Evolutionary conservation across 2,888 invertebrate species (phyloP), one percentile per base, ranked within the genome.

Genomic region (Xylota segnis): DNA sequence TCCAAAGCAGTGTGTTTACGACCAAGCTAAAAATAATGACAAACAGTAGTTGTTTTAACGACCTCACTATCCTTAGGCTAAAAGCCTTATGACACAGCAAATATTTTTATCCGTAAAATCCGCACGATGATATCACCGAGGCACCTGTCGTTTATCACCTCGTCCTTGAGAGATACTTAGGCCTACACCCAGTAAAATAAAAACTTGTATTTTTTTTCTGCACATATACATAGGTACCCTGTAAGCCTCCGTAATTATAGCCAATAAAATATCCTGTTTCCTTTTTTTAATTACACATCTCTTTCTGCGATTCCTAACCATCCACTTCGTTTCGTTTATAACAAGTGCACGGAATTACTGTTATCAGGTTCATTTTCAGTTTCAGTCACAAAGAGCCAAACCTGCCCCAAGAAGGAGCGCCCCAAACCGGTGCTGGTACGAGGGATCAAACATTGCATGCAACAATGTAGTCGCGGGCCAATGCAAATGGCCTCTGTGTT

Each of bases 211-310:
- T 23, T 23, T 59, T 43, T 29, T 27, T 4, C 27, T n/a, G n/a
- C n/a, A n/a, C n/a, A n/a, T n/a, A n/a, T n/a, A n/a, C n/a, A n/a
- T n/a, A n/a, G n/a, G 9, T 10, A 9, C 37, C 0, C 9, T 40
- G 47, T 27, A 7, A 16, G 45, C 5, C 27, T 23, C 37, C 27
- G 40, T 29, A 72, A 59, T 72, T 59, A 72, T 14, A 16, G 12
- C 18, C 63, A 54, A 52, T 63, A 74, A 74, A 54, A 23, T 65
- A 40, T 34, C 32, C 43, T 34, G 23, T 29, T 27, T 61, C n/a
- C 10, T 29, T 18, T 23, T 43, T 37, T 32, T 74, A 63, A 74
- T 74, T 74, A 45, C 23, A 16, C 29, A 27, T 45, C 23, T 23
- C 34, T 56, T 16, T 58, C 58, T 16, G 29, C 29, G 34, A 47